Evolutionary conservation across 2,113 vertebrate species (phyloP).

Genomic region (Sturnus vulgaris): DNA sequence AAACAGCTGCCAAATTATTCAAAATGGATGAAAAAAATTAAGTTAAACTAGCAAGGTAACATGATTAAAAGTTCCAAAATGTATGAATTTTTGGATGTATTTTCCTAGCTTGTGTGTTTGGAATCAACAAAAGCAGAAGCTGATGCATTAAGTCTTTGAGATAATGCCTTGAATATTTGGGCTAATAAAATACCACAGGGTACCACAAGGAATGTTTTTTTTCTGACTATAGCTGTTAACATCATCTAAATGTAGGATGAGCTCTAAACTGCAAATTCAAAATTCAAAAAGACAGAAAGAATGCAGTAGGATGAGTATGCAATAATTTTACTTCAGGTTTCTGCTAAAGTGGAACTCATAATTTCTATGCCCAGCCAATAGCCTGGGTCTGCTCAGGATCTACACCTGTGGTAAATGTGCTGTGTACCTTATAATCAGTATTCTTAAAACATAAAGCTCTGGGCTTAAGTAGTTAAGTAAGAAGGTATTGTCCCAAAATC

Average conservation of each 20-base stretch:
- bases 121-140: constrained; percentile 6
- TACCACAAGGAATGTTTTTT: neutral
- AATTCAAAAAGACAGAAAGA: neutral
- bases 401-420: neutral
- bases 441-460: neutral
- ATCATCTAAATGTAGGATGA: neutral
- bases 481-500: neutral
- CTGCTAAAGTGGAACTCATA: neutral
- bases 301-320: neutral
- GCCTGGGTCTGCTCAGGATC: neutral
- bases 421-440: neutral
- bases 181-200: neutral
- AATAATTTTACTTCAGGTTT: neutral
- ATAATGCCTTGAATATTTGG: neutral
- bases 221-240: neutral
- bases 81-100: neutral
- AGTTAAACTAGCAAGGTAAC: neutral
- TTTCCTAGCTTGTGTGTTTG: constrained; percentile 16
- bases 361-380: neutral
- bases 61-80: neutral
- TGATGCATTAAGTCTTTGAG: constrained; percentile 12
- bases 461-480: neutral
- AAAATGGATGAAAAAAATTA: neutral
- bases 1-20: neutral
- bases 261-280: neutral